phyloP scores from a whole-genome alignment of 2,797 vertebrate genomes.

The Sebastes minor region DNA sequence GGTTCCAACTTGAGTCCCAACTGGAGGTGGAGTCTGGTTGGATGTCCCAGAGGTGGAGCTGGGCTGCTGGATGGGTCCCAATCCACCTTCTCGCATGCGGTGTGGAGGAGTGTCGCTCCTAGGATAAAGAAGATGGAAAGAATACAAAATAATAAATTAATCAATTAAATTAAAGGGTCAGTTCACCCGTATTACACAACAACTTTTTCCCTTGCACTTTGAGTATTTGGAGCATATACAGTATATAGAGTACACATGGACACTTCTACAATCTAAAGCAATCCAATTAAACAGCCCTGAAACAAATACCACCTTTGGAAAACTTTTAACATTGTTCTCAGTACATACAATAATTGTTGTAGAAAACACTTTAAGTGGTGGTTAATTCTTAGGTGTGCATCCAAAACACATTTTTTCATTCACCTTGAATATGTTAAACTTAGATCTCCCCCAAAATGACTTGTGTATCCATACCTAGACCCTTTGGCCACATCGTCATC shows the following conservation, averaged over 20 bases:
- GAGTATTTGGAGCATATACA: neutral
- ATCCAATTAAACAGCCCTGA: neutral
- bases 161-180: neutral
- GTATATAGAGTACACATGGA: neutral
- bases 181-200: neutral
- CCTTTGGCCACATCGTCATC: conserved; percentile 89
- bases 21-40: conserved; percentile 82
- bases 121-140: conserved; percentile 2
- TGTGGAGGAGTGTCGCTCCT: conserved; percentile 92
- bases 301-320: neutral
- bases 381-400: neutral
- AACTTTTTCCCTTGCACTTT: neutral
- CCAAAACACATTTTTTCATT: neutral
- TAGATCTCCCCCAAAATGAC: neutral
- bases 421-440: neutral
- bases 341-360: neutral
- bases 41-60: conserved; percentile 74
- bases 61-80: conserved; percentile 83
- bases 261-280: neutral
- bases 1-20: conserved; percentile 70
- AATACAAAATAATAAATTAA: neutral
- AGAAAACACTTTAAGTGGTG: neutral
- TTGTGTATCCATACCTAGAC: conserved; percentile 77
- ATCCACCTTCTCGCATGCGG: conserved; percentile 80
- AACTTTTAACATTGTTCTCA: neutral